Base-by-base conservation (phyloP, 2,797 vertebrate species). In the Sphenodon punctatus region DNA sequence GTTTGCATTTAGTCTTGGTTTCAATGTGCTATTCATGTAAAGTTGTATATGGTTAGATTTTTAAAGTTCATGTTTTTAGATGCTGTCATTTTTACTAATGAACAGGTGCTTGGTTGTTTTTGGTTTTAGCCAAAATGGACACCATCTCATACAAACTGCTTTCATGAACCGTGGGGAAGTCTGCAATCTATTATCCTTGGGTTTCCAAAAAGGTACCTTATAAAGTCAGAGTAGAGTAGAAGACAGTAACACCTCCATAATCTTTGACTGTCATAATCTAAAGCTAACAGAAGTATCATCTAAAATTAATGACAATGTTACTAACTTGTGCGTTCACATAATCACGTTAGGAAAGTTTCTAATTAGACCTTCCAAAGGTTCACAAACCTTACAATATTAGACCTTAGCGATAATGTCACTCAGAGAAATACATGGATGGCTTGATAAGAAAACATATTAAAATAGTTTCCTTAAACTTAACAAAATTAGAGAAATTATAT, bases 131-230 rank as follows among this genome's bases (percentile, higher is more conserved):
- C 78, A 59, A 75, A 80, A 48, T 20, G 2, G 10, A 5, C 43
- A 25, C 30, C 30, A 36, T 38, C 10, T 15, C 38, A 53, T 15
- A 36, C 36, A 45, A 65, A 78, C n/a, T 4, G 34, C 2, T 2
- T 15, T 67, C 0, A 0, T 41, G 17, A 25, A 51, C 15, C 15
- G 19, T 6, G 1, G 0, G 0, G 30, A n/a, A 65, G 4, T 5
- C 0, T 66, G 36, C 30, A 75, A n/a, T 10, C 0, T 5, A 25
- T 38, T 25, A 34, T 1, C 0, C 23, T 23, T n/a, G 46, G 23
- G 46, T 48, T 65, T 84, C 73, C 73, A 92, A 75, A 74, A 84
- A 64, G 8, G 45, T 93, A 25, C 93, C 93, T 30, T 94, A 92
- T 75, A 64, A 85, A 32, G 78, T 92, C 46, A 5, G 48, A 12